Base-by-base conservation (phyloP, 2,888 invertebrate genomes). In the Tachina grossa region DNA sequence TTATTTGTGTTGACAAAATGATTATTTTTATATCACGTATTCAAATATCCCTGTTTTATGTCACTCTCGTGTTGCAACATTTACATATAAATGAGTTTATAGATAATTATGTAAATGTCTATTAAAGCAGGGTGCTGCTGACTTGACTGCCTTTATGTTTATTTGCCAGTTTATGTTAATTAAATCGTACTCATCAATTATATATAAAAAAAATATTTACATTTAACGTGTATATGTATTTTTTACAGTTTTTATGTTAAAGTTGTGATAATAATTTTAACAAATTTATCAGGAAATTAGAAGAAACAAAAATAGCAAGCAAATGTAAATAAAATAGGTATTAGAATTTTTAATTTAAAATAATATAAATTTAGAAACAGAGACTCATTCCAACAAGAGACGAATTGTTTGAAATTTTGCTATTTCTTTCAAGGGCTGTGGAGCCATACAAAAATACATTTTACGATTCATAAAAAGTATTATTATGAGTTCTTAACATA, bases 221-320 rank as follows among this genome's bases (percentile, higher is more conserved):
- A 53, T 51, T 39, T 31, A 47, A 22, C 19, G 22, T 41, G 16
- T 41, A 5, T 1, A 47, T 47, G 47, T 49, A 49, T 43, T n/a
- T 43, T 41, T 14, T 47, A 79, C n/a, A 49, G 41, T 57, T 66
- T 76, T 61, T 51, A 51, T 72, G 45, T 41, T 43, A 4, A 43
- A 75, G 11, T n/a, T 71, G 57, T 79, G 84, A 47, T 75, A 39
- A 45, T 49, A 84, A 75, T 79, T 45, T 19, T 41, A 74, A 63
- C 53, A n/a, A 22, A n/a, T 74, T 51, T 45, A 41, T 8, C 14
- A 39, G 31, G 61, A 72, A 51, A 11, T 47, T 14, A 1, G 47
- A 10, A 45, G 9, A 13, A 9, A 31, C 8, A 31, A 13, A 10
- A 55, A 9, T 51, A 39, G 31, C 51, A n/a, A 57, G 13, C 22